Conservation (phyloP, 1,140 invertebrate species). For the Reticulitermes speratus region DNA sequence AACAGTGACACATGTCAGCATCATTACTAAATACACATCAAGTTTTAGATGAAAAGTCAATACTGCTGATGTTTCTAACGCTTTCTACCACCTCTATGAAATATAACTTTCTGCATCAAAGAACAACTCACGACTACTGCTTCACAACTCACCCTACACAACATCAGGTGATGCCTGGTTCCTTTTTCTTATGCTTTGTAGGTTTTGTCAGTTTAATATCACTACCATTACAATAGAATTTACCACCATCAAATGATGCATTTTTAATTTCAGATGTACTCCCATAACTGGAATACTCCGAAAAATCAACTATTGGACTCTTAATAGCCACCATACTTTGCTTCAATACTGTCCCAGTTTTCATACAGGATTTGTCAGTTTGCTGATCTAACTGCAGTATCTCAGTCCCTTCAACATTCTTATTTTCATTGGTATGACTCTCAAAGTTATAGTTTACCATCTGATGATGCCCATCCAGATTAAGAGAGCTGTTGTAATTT, state of each 20-base stretch:
- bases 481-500: background rate
- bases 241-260: background rate
- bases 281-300: background rate
- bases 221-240: background rate
- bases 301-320: background rate
- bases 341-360: background rate
- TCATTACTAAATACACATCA: background rate
- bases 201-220: background rate
- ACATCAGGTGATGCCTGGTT: constrained; percentile 28
- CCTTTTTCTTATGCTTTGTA: constrained; percentile 7
- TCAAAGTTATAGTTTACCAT: background rate
- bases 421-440: background rate
- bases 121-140: constrained; percentile 24
- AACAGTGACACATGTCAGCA: background rate
- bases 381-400: background rate
- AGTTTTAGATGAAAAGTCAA: background rate
- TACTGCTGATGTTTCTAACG: background rate
- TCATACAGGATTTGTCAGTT: background rate
- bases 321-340: background rate
- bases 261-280: background rate
- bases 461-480: background rate
- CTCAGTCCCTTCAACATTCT: background rate
- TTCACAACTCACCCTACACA: constrained; percentile 33
- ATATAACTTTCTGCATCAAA: constrained; percentile 20
- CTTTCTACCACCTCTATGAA: background rate